Evolutionary conservation across 2,888 invertebrate genomes (phyloP), one percentile per base, ranked within the genome.

Genomic region (Amphiduros pacificus): DNA sequence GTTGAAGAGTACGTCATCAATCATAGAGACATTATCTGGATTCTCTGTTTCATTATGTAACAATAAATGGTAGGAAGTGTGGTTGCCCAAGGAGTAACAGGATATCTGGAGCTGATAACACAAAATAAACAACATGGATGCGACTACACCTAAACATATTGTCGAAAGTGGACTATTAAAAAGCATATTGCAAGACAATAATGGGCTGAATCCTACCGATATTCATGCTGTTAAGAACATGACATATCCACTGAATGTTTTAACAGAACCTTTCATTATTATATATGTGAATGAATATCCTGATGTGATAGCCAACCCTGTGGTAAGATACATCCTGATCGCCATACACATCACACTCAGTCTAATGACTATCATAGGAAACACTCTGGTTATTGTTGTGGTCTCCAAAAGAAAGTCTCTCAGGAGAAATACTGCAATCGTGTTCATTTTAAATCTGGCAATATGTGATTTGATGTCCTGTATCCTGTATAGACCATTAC

Each of bases 371-470:
- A 29, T 57, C 11, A 20, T 54, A 3, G 66, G 66, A 1, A 68
- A 68, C 53, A 48, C 29, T 1, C 54, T 61, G 40, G 62, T 66
- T 14, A 59, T 68, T 26, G 24, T 56, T 9, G 62, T 56, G 53
- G 52, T 68, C 20, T 31, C 24, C 20, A 24, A 28, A 20, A 32
- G 50, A 17, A 36, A n/a, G 17, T 24, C 51, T 4, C 36, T 58
- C 20, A 24, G 49, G 11, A 41, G 20, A 0, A 63, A 64, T 28
- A 60, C 56, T 29, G 58, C 68, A 5, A 51, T 61, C 41, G 48
- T 41, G 41, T 61, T 68, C 54, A 59, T 68, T 27, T 48, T 68
- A 5, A 68, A 68, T 53, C 61, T 68, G 27, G 66, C 68, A 11
- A 29, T 60, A 36, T 62, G 63, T 40, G 68, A 68, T 36, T 50